These are phyloP conservation scores for Tachyglossus aculeatus DNA, from an alignment of 2,797 vertebrate genomes.

Conservation along the genomic window DNA sequence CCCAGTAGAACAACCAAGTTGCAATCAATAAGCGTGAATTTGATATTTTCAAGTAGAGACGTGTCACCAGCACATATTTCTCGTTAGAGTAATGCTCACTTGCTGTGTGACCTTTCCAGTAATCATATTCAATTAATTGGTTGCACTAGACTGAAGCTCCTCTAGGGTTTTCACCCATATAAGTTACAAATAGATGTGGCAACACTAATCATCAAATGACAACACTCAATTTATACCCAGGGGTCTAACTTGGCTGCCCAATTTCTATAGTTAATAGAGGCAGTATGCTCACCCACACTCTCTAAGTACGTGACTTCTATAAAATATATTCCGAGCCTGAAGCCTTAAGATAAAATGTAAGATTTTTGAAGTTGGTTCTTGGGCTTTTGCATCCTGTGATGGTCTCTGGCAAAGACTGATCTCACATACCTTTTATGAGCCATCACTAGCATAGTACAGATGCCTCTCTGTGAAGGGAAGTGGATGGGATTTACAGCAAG, in stretches of 20 bases:
- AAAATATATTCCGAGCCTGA: too few species aligned
- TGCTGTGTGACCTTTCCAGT: constrained; percentile 53
- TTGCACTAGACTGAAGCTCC: constrained; percentile 43
- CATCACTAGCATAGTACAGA: too few species aligned
- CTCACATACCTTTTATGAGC: too few species aligned
- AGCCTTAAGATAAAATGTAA: too few species aligned
- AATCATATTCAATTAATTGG: constrained; percentile 50
- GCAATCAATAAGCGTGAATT: not conserved
- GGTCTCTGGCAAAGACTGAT: too few species aligned
- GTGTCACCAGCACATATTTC: not conserved
- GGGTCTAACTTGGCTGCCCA: not conserved
- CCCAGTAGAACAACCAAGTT: not conserved
- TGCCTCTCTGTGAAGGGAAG: too few species aligned
- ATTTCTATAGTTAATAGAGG: not conserved
- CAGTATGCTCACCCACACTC: too few species aligned
- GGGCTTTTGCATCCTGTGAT: too few species aligned
- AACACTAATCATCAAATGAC: constrained; percentile 50
- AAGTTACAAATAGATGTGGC: constrained; percentile 40
- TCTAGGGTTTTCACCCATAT: constrained; percentile 40
- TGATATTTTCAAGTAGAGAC: not conserved
- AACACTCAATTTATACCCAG: not conserved
- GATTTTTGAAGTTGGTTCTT: too few species aligned
- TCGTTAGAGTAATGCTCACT: not conserved
- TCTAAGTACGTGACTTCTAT: too few species aligned
- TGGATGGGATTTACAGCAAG: too few species aligned